Conservation (phyloP, 2,113 vertebrate species). For the Lethenteron camtschaticum region DNA sequence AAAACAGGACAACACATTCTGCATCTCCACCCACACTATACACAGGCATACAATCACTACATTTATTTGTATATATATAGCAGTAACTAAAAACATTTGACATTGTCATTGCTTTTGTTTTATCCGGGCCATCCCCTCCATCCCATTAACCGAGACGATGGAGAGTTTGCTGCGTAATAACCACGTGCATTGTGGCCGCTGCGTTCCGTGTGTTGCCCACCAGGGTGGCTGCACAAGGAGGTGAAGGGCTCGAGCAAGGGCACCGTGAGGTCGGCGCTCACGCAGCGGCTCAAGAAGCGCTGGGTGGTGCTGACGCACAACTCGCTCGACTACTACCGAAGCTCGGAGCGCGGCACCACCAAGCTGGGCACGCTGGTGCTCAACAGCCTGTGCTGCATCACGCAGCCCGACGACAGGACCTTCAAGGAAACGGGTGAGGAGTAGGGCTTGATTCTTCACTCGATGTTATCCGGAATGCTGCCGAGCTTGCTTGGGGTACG, state of each 20-base stretch:
- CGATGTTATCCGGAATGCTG: no score
- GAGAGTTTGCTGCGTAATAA: no score
- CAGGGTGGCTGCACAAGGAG: constrained; percentile 75
- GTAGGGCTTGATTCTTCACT: no score
- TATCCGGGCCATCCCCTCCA: no score
- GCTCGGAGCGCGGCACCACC: constrained; percentile 44
- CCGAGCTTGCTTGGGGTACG: neutral
- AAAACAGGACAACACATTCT: no score
- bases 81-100: no score
- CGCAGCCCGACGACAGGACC: constrained; percentile 53
- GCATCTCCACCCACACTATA: no score
- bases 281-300: constrained; percentile 65
- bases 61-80: no score
- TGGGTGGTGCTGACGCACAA: constrained; percentile 68
- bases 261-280: constrained; percentile 17
- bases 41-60: no score
- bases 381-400: constrained; percentile 58
- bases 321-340: constrained; percentile 69
- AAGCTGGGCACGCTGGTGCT: constrained; percentile 69
- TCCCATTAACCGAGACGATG: no score
- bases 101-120: no score
- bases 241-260: constrained; percentile 53
- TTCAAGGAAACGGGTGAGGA: constrained; percentile 51
- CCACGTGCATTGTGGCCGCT: no score
- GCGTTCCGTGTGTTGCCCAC: neutral